Evolutionary conservation across 2,888 invertebrate species (phyloP).

Genomic region (Chromoteleia sp.): DNA sequence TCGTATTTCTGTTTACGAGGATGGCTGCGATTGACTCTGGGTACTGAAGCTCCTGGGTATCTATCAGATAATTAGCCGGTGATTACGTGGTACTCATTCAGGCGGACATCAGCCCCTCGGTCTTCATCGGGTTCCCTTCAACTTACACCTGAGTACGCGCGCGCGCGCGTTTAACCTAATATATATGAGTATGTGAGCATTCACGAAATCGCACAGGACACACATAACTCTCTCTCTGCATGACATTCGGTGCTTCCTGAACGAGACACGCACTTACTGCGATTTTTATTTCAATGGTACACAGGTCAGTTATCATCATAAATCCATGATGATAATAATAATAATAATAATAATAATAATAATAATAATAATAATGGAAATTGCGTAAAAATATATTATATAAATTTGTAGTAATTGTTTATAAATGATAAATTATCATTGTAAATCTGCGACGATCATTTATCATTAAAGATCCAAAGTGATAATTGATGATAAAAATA

Average conservation of each 20-base stretch:
- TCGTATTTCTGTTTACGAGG: constrained; percentile 37
- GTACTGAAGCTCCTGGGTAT: constrained; percentile 79
- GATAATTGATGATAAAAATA: too few relatives aligned
- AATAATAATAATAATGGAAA: too few relatives aligned
- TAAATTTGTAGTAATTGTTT: too few relatives aligned
- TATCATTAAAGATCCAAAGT: too few relatives aligned
- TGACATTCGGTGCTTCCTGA: constrained; percentile 64
- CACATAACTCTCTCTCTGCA: constrained; percentile 22
- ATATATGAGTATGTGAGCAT: constrained; percentile 39
- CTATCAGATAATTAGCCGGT: constrained; percentile 84
- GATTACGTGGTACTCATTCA: constrained; percentile 84
- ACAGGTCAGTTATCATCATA: too few relatives aligned
- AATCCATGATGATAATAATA: too few relatives aligned
- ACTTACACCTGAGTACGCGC: constrained; percentile 49
- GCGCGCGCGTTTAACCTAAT: constrained; percentile 32
- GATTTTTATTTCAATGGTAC: too few relatives aligned
- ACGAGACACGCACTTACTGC: constrained; percentile 81
- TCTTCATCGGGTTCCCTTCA: constrained; percentile 73
- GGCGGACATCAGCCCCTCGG: constrained; percentile 82
- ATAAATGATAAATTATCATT: too few relatives aligned
- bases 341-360: too few relatives aligned
- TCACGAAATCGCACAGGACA: constrained; percentile 57
- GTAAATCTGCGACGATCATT: too few relatives aligned
- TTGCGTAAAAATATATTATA: too few relatives aligned
- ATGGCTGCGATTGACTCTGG: constrained; percentile 75